phyloP scores from a whole-genome alignment of 2,797 vertebrate species.

The Botia almorhae region DNA sequence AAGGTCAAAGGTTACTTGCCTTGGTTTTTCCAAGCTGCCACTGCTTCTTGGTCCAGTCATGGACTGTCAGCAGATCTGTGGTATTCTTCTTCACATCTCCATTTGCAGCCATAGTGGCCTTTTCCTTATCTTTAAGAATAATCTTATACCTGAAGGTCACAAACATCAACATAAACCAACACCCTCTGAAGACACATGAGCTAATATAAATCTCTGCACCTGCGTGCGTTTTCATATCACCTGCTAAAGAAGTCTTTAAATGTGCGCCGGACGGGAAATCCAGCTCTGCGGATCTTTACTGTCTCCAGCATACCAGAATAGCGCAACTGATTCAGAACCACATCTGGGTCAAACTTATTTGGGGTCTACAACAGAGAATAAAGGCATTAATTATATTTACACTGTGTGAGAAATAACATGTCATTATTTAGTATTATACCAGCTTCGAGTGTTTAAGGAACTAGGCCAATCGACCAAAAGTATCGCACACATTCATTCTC shows the following conservation, averaged over 20 bases:
- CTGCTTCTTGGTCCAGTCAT: slow-evolving; percentile 82
- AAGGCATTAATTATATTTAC: not conserved
- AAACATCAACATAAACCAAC: not conserved
- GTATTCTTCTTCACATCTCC: slow-evolving; percentile 81
- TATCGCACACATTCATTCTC: not conserved
- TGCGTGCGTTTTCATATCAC: slow-evolving; percentile 63
- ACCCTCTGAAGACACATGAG: not conserved
- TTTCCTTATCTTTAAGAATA: slow-evolving; percentile 73
- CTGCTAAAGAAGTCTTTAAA: slow-evolving; percentile 88
- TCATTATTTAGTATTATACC: not conserved
- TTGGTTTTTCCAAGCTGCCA: slow-evolving; percentile 94
- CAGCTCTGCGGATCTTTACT: slow-evolving; percentile 90
- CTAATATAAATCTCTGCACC: not conserved
- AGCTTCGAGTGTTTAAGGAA: not conserved
- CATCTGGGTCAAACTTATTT: slow-evolving; percentile 83
- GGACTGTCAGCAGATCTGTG: slow-evolving; percentile 79
- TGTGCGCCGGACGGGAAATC: slow-evolving; percentile 87
- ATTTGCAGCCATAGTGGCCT: slow-evolving; percentile 34
- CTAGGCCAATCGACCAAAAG: too few species aligned
- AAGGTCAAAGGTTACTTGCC: slow-evolving; percentile 68
- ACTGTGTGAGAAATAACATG: not conserved
- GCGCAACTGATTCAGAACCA: slow-evolving; percentile 89
- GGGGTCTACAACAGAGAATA: slow-evolving; percentile 74
- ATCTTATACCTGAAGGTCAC: slow-evolving; percentile 84
- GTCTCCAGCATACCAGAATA: slow-evolving; percentile 96